These are phyloP conservation scores for Salvelinus fontinalis DNA, from an alignment of 2,113 vertebrate species.

Conservation along the genomic window DNA sequence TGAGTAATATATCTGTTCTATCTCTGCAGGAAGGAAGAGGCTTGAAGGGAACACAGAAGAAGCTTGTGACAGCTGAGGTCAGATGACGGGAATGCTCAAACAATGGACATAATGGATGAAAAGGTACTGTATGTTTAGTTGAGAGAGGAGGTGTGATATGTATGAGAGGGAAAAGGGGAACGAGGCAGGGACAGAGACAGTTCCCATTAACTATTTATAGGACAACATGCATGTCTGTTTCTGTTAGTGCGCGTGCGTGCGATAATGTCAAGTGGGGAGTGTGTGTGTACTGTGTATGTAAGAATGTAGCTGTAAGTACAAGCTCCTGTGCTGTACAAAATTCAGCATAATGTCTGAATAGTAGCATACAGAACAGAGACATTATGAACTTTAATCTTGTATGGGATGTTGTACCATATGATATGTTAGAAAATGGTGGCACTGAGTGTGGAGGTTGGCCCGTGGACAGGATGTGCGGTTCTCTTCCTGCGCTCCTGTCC, in stretches of 20 bases:
- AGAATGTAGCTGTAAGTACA: too few species aligned
- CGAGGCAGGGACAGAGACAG: too few species aligned
- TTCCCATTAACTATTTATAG: too few species aligned
- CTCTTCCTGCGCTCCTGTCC: slow-evolving; percentile 86
- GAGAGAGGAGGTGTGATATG: not conserved
- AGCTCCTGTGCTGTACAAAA: too few species aligned
- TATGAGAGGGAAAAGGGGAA: too few species aligned
- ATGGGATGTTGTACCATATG: slow-evolving; percentile 15
- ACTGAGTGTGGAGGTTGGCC: slow-evolving; percentile 54
- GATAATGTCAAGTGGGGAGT: too few species aligned
- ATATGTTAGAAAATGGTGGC: slow-evolving; percentile 71
- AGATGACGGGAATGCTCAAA: slow-evolving; percentile 39
- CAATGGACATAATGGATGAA: slow-evolving; percentile 44
- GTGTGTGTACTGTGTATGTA: too few species aligned
- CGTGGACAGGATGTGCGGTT: slow-evolving; percentile 88
- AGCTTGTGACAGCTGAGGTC: not conserved
- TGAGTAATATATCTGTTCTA: not conserved
- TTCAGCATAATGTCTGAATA: too few species aligned
- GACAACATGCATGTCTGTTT: too few species aligned
- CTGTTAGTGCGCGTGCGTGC: too few species aligned
- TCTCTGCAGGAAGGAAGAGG: slow-evolving; percentile 12
- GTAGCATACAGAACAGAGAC: too few species aligned
- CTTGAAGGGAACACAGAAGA: not conserved
- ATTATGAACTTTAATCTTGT: not conserved
- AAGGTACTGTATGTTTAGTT: slow-evolving; percentile 26